Conservation (phyloP, 2,888 invertebrate genomes). For the Atrina japonica region DNA sequence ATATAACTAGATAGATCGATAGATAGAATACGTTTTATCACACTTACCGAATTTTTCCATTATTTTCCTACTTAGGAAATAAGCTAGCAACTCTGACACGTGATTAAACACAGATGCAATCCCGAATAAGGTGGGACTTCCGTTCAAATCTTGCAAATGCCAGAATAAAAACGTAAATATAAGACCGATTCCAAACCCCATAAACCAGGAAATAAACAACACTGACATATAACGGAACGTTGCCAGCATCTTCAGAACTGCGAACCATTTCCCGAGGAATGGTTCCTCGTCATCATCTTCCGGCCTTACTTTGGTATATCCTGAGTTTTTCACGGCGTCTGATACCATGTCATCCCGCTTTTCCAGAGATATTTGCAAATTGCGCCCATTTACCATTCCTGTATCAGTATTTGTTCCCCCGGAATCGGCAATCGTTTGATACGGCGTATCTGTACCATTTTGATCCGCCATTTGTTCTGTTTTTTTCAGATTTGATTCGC, state of each 20-base stretch:
- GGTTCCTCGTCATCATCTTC: constrained; percentile 63
- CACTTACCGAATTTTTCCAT: constrained; percentile 93
- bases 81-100: constrained; percentile 98
- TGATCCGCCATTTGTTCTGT: constrained; percentile 7
- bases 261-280: constrained; percentile 87
- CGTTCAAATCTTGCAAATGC: constrained; percentile 93
- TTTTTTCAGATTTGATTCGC: constrained; percentile 20
- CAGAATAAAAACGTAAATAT: constrained; percentile 99
- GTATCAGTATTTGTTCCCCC: constrained; percentile 13
- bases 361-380: constrained; percentile 80
- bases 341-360: constrained; percentile 71
- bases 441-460: constrained; percentile 19
- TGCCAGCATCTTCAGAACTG: constrained; percentile 93
- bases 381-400: constrained; percentile 81
- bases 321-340: constrained; percentile 68
- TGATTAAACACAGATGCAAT: constrained; percentile 99
- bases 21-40: too few species aligned
- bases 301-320: constrained; percentile 44
- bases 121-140: constrained; percentile 98
- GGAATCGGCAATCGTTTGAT: constrained; percentile 2
- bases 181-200: constrained; percentile 99
- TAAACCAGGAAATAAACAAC: constrained; percentile 98
- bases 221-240: constrained; percentile 90
- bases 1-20: too few species aligned
- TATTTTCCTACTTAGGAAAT: constrained; percentile 97